phyloP scores from a whole-genome alignment of 1,140 invertebrate genomes.

The Maniola jurtina region DNA sequence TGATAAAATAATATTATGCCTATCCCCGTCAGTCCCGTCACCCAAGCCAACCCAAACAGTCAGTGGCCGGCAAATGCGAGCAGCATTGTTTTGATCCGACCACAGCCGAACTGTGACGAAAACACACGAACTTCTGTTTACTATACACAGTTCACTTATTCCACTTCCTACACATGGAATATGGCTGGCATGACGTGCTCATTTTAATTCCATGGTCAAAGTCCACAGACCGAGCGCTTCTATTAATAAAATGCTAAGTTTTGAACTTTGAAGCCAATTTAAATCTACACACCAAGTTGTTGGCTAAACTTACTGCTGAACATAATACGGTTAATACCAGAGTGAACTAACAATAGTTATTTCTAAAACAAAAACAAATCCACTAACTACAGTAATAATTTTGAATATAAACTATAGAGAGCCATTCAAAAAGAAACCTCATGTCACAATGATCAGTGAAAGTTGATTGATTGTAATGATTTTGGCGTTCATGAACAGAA shows the following conservation, averaged over 20 bases:
- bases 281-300: neutral
- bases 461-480: too few relatives aligned
- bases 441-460: too few relatives aligned
- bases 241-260: conserved; percentile 3
- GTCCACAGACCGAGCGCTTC: conserved; percentile 2
- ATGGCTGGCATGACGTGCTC: neutral
- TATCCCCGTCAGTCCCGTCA: conserved; percentile 32
- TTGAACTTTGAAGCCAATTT: neutral
- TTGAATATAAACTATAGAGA: too few relatives aligned
- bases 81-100: conserved; percentile 66
- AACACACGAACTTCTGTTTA: conserved; percentile 56
- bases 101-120: conserved; percentile 49
- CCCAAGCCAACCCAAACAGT: conserved; percentile 49
- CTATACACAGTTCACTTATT: conserved; percentile 19
- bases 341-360: too few relatives aligned
- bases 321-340: too few relatives aligned
- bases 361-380: too few relatives aligned
- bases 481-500: too few relatives aligned
- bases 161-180: neutral
- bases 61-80: conserved; percentile 36
- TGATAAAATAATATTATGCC: conserved; percentile 53
- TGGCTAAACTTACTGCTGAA: too few relatives aligned
- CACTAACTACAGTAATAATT: too few relatives aligned
- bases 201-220: neutral
- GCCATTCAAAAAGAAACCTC: too few relatives aligned